Evolutionary conservation across 30 jellyfish, hydroid and myxozoan genomes (phyloP).

Genomic region (Catostylus mosaicus): DNA sequence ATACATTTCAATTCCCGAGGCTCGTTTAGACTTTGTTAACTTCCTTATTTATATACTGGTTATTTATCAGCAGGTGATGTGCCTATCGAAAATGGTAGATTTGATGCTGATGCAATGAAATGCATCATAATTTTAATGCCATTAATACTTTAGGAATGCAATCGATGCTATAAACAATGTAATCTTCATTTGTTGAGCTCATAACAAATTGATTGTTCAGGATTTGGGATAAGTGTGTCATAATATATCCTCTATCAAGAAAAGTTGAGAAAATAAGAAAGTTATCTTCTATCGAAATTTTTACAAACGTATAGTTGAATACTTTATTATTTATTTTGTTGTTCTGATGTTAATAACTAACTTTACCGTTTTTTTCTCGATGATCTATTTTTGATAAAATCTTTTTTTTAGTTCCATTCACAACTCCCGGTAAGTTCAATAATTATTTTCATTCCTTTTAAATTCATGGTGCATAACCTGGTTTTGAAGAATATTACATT

Average conservation of each 20-base stretch:
- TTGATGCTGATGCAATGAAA: not conserved
- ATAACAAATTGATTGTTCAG: not conserved
- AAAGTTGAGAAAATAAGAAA: not conserved
- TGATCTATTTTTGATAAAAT: no score
- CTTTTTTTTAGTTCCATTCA: constrained; percentile 21
- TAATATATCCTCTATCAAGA: no score
- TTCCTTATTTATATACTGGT: no score
- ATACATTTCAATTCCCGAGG: not conserved
- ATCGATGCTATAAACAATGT: not conserved
- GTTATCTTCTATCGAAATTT: not conserved
- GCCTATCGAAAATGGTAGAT: not conserved
- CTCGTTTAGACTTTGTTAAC: not conserved
- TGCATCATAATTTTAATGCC: no score
- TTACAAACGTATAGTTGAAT: no score
- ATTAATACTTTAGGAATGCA: no score
- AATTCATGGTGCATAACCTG: no score
- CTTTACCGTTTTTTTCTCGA: no score
- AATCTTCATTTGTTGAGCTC: not conserved
- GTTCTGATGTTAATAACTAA: not conserved
- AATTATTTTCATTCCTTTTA: no score
- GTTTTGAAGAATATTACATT: no score
- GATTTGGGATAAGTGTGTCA: no score
- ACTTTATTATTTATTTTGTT: no score
- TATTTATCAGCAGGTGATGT: not conserved
- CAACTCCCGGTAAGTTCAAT: constrained; percentile 19